Conservation (phyloP, 2,113 vertebrate species). For the Sander vitreus region DNA sequence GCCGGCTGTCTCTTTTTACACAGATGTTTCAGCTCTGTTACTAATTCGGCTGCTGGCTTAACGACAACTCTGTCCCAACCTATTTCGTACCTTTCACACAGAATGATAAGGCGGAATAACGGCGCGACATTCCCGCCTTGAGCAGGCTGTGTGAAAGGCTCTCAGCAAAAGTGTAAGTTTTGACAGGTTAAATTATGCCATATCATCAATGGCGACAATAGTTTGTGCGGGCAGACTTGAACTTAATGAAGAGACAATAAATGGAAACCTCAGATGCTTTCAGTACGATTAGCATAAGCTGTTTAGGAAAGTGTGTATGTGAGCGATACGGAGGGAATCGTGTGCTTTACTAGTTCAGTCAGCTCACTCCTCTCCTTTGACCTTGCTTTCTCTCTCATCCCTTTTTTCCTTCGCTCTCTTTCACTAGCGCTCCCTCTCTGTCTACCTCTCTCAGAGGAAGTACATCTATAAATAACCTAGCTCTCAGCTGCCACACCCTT, state of each 20-base stretch:
- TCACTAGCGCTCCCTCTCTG: conserved; percentile 8
- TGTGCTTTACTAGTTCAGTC: conserved; percentile 65
- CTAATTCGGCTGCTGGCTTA: too few species aligned
- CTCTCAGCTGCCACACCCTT: conserved; percentile 76
- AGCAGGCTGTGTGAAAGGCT: too few species aligned
- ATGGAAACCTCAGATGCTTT: neutral
- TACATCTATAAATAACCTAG: conserved; percentile 83
- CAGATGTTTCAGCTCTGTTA: too few species aligned
- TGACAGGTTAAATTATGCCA: neutral
- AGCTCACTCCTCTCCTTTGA: conserved; percentile 75
- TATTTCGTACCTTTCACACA: too few species aligned
- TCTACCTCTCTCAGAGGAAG: conserved; percentile 74
- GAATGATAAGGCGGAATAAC: too few species aligned
- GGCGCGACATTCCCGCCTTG: too few species aligned
- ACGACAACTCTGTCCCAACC: too few species aligned
- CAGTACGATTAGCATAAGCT: conserved; percentile 7
- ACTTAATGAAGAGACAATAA: neutral
- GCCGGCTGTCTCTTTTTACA: too few species aligned
- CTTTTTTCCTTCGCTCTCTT: conserved; percentile 24
- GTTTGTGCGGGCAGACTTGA: neutral
- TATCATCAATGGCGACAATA: neutral
- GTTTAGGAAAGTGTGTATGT: conserved; percentile 3
- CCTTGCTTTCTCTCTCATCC: conserved; percentile 67
- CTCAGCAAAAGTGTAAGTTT: neutral
- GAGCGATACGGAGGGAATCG: conserved; percentile 31